Conservation (phyloP, 2,888 invertebrate species). For the Nudaria mundana region DNA sequence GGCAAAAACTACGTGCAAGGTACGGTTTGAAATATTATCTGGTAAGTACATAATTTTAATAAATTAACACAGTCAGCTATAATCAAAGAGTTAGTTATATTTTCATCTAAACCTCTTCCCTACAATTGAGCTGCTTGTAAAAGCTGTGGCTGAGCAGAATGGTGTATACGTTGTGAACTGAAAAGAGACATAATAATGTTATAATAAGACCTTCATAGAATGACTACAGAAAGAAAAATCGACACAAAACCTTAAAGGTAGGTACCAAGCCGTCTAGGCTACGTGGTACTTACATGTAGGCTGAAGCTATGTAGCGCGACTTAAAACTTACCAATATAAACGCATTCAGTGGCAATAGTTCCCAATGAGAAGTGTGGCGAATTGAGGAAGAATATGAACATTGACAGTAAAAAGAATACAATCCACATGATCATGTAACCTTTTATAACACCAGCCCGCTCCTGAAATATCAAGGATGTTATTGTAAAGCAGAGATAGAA, state of each 20-base stretch:
- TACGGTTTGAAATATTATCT: no score
- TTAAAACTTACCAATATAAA: slow-evolving; percentile 58
- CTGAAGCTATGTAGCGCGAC: no score
- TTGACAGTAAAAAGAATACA: slow-evolving; percentile 60
- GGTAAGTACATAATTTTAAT: no score
- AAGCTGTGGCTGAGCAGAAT: slow-evolving; percentile 60
- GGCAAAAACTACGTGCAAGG: no score
- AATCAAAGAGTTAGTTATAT: no score
- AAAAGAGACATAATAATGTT: slow-evolving; percentile 14
- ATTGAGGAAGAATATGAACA: slow-evolving; percentile 67
- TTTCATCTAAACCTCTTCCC: slow-evolving; percentile 66
- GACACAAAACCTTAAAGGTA: no score
- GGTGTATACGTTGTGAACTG: slow-evolving; percentile 60
- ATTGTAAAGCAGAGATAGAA: no score
- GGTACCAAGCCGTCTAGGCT: no score
- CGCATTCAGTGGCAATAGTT: slow-evolving; percentile 48
- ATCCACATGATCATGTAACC: slow-evolving; percentile 68
- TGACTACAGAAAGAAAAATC: no score
- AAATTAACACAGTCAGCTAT: no score
- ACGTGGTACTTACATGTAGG: no score
- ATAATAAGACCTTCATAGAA: no score
- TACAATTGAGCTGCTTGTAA: slow-evolving; percentile 56
- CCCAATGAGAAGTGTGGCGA: slow-evolving; percentile 37
- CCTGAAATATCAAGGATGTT: slow-evolving; percentile 59
- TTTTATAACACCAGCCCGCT: slow-evolving; percentile 56